Percentiles rank a stretch among this genome's conserved stretches.
Evolutionary conservation across 2,797 vertebrate species (phyloP).

Genomic region (Phoebastria nigripes): DNA sequence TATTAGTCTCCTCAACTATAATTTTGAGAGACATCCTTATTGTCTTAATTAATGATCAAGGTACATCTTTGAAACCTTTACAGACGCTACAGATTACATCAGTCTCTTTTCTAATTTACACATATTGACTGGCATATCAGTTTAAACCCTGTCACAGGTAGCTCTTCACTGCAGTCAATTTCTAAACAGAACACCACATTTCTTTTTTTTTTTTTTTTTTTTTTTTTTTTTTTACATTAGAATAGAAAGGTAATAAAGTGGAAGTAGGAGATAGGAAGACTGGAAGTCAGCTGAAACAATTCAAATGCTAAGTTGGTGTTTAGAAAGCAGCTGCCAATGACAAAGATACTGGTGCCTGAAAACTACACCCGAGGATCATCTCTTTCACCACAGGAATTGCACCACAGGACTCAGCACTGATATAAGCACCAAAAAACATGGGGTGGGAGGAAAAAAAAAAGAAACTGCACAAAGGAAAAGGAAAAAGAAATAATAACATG

Average conservation of each 20-base stretch:
- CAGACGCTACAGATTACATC: background rate
- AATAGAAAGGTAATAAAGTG: conserved; percentile 32
- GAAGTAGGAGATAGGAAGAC: background rate
- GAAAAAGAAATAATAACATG: background rate
- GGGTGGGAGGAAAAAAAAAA: accelerated
- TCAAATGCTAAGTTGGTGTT: conserved; percentile 37
- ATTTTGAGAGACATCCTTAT: conserved; percentile 21
- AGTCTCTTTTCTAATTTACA: background rate
- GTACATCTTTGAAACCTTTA: conserved; percentile 3
- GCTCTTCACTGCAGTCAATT: background rate
- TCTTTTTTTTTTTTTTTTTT: background rate
- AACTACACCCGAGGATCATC: background rate
- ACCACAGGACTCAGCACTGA: background rate
- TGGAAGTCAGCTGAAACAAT: conserved; percentile 30
- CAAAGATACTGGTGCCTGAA: conserved; percentile 16
- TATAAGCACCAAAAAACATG: background rate
- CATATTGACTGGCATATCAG: background rate
- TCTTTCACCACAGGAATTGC: background rate
- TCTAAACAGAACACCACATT: background rate
- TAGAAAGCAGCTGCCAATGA: conserved; percentile 21
- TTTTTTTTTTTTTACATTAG: background rate
- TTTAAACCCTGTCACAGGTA: background rate
- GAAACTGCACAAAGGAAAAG: background rate
- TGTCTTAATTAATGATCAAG: conserved; percentile 36
- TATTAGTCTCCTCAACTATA: conserved; percentile 6